A percentile compares a stretch with the other conserved stretches of the same genome.
Evolutionary conservation across 2,888 invertebrate genomes (phyloP).

Genomic region (Mythimna albipuncta): DNA sequence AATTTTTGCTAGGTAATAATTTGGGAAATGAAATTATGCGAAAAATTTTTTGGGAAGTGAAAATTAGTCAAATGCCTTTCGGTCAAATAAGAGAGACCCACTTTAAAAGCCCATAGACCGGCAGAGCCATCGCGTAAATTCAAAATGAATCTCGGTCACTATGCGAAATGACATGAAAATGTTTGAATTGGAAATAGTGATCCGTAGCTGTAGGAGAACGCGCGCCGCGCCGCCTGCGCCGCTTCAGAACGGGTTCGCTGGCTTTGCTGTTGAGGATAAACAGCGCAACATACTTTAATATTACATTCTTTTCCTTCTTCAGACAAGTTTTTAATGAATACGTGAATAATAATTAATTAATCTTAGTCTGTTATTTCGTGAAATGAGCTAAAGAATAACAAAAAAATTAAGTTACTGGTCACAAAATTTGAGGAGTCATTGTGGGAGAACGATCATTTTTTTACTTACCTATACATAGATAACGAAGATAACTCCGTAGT

Average conservation of each 20-base stretch:
- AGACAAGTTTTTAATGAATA: constrained; percentile 17
- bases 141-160: not conserved
- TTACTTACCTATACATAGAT: not conserved
- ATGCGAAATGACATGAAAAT: not conserved
- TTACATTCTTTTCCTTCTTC: constrained; percentile 7
- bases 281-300: not conserved
- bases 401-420: not conserved
- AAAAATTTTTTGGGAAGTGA: no score
- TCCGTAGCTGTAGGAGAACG: not conserved
- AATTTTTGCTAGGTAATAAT: no score
- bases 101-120: no score
- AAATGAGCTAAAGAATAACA: not conserved
- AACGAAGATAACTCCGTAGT: not conserved
- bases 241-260: constrained; percentile 23
- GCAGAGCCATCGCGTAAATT: not conserved
- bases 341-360: not conserved
- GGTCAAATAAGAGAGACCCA: no score
- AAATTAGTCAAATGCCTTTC: no score
- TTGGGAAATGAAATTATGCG: no score
- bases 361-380: not conserved
- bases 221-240: not conserved
- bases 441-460: not conserved
- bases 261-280: constrained; percentile 35
- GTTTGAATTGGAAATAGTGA: not conserved
- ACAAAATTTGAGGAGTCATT: not conserved